A percentile compares a stretch with the other conserved stretches of the same genome.
phyloP scores from a whole-genome alignment of 2,888 invertebrate genomes.

The Thysanoteuthis rhombus region DNA sequence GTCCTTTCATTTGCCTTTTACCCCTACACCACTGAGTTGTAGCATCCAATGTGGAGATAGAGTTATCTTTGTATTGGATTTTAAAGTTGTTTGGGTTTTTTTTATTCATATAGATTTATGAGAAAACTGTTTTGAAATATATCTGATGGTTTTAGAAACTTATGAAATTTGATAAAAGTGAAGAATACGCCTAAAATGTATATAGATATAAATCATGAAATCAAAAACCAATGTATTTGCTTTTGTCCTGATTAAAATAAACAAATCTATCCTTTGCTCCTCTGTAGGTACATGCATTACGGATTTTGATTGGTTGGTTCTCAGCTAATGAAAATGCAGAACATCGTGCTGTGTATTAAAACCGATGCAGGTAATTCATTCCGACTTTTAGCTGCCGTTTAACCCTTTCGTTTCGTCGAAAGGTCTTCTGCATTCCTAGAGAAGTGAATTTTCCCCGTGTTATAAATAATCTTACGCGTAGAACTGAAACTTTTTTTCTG shows the following conservation, averaged over 20 bases:
- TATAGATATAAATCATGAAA: too few relatives aligned
- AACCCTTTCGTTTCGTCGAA: not conserved
- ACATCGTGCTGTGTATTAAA: conserved; percentile 14
- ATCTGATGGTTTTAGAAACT: too few relatives aligned
- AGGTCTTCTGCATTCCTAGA: not conserved
- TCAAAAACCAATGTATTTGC: too few relatives aligned
- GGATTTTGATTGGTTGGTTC: not conserved
- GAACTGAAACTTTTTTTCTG: too few relatives aligned
- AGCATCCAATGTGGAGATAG: too few relatives aligned
- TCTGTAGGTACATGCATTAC: not conserved
- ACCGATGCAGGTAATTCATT: not conserved
- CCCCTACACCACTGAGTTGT: too few relatives aligned
- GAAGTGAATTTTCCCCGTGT: too few relatives aligned
- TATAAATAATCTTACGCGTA: too few relatives aligned
- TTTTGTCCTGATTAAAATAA: not conserved
- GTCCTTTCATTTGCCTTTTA: too few relatives aligned
- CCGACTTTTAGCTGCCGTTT: not conserved
- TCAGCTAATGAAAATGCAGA: not conserved
- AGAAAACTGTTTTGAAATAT: too few relatives aligned
- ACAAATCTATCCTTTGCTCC: not conserved
- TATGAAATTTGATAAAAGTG: too few relatives aligned
- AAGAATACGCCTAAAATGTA: too few relatives aligned
- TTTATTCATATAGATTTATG: not conserved
- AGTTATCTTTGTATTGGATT: not conserved
- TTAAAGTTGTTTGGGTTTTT: not conserved